Evolutionary conservation across 2,888 invertebrate genomes (phyloP).

Genomic region (Cheilosia impressa): DNA sequence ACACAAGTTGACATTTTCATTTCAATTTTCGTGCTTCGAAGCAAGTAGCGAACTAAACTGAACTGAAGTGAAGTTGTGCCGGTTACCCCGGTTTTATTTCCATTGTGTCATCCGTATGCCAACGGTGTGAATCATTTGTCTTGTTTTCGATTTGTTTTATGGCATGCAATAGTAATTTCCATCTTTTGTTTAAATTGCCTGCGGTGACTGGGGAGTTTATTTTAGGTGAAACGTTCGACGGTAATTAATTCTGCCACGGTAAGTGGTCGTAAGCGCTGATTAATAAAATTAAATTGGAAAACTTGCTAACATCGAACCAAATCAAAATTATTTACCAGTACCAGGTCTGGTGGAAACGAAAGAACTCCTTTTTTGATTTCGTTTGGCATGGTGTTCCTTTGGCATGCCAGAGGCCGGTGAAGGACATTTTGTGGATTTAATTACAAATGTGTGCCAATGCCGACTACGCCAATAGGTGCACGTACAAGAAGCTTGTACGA

Average conservation of each 20-base stretch:
- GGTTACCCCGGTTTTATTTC: slow-evolving; percentile 14
- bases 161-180: not conserved
- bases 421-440: no score
- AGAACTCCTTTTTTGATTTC: no score
- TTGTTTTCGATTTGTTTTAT: not conserved
- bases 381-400: no score
- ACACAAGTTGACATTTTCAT: slow-evolving; percentile 51
- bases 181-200: not conserved
- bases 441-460: no score
- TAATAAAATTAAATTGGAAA: no score
- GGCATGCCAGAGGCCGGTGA: no score
- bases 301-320: no score
- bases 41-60: slow-evolving; percentile 7
- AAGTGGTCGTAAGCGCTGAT: no score
- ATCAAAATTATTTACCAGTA: no score
- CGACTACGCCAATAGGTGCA: no score
- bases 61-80: not conserved
- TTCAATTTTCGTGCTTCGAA: not conserved
- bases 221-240: not conserved
- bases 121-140: slow-evolving; percentile 30
- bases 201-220: not conserved
- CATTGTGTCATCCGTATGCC: slow-evolving; percentile 5
- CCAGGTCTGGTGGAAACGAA: no score
- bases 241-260: not conserved
- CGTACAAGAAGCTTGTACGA: no score